Evolutionary conservation across 2,888 invertebrate species (phyloP), one percentile per base, ranked within the genome.

Genomic region (Papilio gigon): DNA sequence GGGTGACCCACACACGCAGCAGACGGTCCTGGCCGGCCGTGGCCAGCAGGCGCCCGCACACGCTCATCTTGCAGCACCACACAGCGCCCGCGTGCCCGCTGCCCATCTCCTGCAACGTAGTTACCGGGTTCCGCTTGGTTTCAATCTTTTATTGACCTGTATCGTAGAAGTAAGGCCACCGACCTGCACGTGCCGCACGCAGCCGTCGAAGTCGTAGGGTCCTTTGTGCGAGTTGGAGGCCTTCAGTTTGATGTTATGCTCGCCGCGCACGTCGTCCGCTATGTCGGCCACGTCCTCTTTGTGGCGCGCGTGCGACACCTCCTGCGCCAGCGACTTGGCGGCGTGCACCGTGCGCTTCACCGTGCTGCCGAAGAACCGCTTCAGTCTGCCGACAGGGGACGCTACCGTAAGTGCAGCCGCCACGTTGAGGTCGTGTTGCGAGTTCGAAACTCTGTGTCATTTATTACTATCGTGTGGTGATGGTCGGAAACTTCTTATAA

Each of bases 1-100:
- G 94, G 0, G 98, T 93, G 65, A 99, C 98, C 99, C 99, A 99
- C 73, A 99, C 96, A 56, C 99, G 93, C 70, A 99, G 92, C 72
- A 98, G 95, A 76, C 96, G 95, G 92, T 99, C 99, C 92, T 99
- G 98, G 0, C 99, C 99, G 66, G 99, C 99, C 0, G 99, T 99
- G 30, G 99, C 99, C 78, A 99, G 89, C 71, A 99, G 93, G 14
- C 98, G 93, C 0, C 99, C 99, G 90, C 99, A 99, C 68, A 96
- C 96, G 67, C 98, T 98, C 88, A 99, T 99, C 90, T 98, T 98
- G 96, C 99, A 98, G 82, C 98, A 98, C 99, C 99, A 99, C 76
- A 99, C 97, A 1, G 99, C 98, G 58, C 98, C 98, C 12, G 95
- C 94, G 85, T 98, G 98, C 68, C 95, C 97, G 1, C 95, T 95